phyloP scores from a whole-genome alignment of 2,888 invertebrate species.

The Drosophila koepferae region DNA sequence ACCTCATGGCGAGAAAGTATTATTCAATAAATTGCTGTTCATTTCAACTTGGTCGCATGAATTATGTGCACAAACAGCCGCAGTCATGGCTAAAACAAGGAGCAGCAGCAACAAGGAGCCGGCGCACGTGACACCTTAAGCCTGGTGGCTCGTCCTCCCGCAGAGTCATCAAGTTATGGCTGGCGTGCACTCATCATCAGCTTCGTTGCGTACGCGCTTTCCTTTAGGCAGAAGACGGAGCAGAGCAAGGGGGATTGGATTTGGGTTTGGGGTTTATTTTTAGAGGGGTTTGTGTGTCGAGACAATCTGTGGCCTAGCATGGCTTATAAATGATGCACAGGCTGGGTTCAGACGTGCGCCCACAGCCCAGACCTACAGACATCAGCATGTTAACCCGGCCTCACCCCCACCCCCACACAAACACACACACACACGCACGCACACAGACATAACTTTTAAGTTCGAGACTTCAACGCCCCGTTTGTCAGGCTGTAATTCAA shows the following conservation, averaged over 20 bases:
- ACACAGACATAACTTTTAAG: constrained; percentile 74
- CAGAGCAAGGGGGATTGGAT: constrained; percentile 2
- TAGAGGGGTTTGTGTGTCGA: constrained; percentile 54
- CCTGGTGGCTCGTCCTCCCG: constrained; percentile 21
- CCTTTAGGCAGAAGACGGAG: background rate
- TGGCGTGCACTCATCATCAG: constrained; percentile 76
- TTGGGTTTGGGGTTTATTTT: constrained; percentile 1
- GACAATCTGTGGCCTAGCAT: constrained; percentile 79
- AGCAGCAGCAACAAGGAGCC: constrained; percentile 27
- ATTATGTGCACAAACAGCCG: constrained; percentile 63
- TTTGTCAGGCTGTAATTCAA: constrained; percentile 79
- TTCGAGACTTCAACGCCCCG: constrained; percentile 79
- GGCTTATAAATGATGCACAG: constrained; percentile 80
- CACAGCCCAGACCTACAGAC: constrained; percentile 22
- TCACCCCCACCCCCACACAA: too few relatives aligned
- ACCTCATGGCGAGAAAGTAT: constrained; percentile 57
- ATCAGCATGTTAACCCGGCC: constrained; percentile 12
- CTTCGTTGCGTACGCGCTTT: constrained; percentile 64
- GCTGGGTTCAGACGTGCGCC: constrained; percentile 40
- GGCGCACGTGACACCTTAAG: constrained; percentile 71
- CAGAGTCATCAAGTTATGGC: constrained; percentile 64
- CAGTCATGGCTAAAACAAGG: constrained; percentile 11
- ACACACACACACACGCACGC: background rate
- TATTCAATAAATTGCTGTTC: constrained; percentile 80
- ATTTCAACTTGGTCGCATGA: constrained; percentile 69